Evolutionary conservation across 2,888 invertebrate genomes (phyloP).

Genomic region (Eilema depressum): DNA sequence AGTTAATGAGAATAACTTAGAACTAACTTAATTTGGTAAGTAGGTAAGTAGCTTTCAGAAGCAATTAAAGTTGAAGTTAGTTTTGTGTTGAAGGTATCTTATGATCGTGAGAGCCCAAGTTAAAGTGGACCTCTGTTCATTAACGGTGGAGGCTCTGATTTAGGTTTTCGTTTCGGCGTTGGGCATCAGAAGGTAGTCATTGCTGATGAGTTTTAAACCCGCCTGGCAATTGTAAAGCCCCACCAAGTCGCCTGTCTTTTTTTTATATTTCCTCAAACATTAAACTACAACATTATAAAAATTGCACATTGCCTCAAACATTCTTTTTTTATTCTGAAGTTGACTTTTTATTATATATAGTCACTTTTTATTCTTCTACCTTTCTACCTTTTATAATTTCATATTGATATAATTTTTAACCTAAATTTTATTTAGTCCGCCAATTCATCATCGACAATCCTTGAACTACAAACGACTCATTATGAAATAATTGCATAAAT

Average conservation of each 20-base stretch:
- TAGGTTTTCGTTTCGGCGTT: too few relatives aligned
- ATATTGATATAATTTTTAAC: not conserved
- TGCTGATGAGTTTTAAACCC: too few relatives aligned
- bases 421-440: not conserved
- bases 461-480: not conserved
- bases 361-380: too few relatives aligned
- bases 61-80: not conserved
- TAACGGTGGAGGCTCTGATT: not conserved
- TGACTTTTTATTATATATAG: too few relatives aligned
- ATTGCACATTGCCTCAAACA: too few relatives aligned
- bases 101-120: not conserved
- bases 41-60: not conserved
- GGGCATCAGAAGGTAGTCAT: too few relatives aligned
- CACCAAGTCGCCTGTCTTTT: too few relatives aligned
- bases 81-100: not conserved
- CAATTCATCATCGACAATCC: not conserved
- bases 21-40: not conserved
- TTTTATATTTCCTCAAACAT: too few relatives aligned
- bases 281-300: too few relatives aligned
- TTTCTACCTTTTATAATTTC: too few relatives aligned
- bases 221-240: too few relatives aligned
- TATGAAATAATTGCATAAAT: not conserved
- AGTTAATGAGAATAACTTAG: constrained; percentile 1
- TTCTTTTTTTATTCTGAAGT: too few relatives aligned
- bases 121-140: not conserved